Conservation (phyloP, 2,888 invertebrate genomes). For the Andrena bucephala region DNA sequence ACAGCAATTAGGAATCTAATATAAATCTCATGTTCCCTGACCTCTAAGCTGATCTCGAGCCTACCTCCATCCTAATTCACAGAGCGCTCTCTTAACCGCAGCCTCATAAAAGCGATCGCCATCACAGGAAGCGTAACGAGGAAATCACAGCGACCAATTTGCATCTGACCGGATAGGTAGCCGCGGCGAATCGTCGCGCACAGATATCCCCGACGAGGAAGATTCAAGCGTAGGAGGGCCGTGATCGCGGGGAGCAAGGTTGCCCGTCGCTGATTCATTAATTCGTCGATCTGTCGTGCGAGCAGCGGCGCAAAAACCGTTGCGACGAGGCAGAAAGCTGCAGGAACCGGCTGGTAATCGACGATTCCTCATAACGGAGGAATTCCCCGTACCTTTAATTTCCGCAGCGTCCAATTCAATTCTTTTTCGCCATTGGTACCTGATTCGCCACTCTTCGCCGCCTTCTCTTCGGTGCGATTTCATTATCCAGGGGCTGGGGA, state of each 20-base stretch:
- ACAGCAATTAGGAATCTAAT: too few relatives aligned
- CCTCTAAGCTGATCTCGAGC: too few relatives aligned
- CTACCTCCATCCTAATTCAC: too few relatives aligned
- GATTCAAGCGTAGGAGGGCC: conserved; percentile 30
- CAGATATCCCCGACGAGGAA: background rate
- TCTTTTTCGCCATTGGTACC: background rate
- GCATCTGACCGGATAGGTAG: conserved; percentile 36
- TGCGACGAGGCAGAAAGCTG: conserved; percentile 25
- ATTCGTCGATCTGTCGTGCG: conserved; percentile 40
- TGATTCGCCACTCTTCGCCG: too few relatives aligned
- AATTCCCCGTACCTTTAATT: too few relatives aligned
- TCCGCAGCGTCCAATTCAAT: conserved; percentile 18
- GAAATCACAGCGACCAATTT: conserved; percentile 33
- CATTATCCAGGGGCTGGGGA: background rate
- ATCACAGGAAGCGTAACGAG: background rate
- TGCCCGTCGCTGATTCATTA: conserved; percentile 56
- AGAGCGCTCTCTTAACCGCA: too few relatives aligned
- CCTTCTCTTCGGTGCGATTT: background rate
- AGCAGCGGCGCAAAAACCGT: conserved; percentile 24
- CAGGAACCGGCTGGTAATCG: conserved; percentile 49
- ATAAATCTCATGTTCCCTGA: too few relatives aligned
- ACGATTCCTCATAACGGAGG: conserved; percentile 51
- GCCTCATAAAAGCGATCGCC: background rate
- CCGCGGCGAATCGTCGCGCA: conserved; percentile 5
- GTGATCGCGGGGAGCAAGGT: conserved; percentile 32